Evolutionary conservation across 2,797 vertebrate species (phyloP).

Genomic region (Strix occidentalis): DNA sequence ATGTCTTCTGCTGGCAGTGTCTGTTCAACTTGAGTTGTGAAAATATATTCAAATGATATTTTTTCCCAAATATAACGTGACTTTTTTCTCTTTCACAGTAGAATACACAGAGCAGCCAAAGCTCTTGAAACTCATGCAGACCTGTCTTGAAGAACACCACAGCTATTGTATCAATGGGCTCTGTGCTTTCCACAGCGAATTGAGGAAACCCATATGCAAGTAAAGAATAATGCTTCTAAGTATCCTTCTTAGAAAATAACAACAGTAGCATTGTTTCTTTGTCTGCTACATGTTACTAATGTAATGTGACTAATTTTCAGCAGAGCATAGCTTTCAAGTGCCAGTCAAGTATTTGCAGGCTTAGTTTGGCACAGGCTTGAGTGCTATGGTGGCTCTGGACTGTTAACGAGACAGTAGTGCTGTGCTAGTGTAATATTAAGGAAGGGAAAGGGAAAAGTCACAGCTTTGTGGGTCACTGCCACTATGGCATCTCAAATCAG

Average conservation of each 20-base stretch:
- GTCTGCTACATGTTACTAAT: not conserved
- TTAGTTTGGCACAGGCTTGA: not conserved
- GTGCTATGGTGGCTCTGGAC: not conserved
- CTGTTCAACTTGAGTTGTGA: not conserved
- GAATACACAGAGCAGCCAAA: constrained; percentile 50
- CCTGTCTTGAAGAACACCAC: constrained; percentile 73
- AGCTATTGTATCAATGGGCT: constrained; percentile 79
- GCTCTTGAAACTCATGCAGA: constrained; percentile 66
- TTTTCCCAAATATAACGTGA: not conserved
- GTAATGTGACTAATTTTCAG: not conserved
- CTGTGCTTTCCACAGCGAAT: constrained; percentile 74
- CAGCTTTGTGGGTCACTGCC: not conserved
- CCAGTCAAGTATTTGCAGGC: not conserved
- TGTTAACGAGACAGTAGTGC: no score
- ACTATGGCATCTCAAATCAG: not conserved
- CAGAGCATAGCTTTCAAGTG: not conserved
- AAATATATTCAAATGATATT: not conserved
- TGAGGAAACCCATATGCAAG: constrained; percentile 78
- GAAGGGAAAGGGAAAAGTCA: not conserved
- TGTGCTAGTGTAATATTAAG: not conserved
- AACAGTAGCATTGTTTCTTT: not conserved
- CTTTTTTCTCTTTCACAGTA: constrained; percentile 1
- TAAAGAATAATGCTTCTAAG: constrained; percentile 32
- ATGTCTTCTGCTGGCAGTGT: not conserved
- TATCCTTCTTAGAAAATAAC: not conserved